Conservation (phyloP, 1,140 invertebrate species). For the Pteromalus puparum region DNA sequence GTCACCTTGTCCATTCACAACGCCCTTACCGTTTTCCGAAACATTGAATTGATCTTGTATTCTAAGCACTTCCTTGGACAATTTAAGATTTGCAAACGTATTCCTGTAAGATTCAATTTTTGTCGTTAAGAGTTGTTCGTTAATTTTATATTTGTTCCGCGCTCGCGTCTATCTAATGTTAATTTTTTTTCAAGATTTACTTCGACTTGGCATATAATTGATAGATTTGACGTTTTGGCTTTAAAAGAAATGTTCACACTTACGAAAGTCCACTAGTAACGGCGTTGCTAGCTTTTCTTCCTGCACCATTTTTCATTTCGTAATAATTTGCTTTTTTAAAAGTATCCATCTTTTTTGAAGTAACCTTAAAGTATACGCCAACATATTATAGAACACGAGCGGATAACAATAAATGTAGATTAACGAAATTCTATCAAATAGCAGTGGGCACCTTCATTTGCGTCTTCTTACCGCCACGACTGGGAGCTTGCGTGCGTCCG, state of each 20-base stretch:
- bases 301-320: constrained; percentile 66
- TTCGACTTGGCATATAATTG: neutral
- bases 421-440: constrained; percentile 50
- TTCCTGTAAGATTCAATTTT: constrained; percentile 60
- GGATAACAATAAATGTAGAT: constrained; percentile 26
- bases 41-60: constrained; percentile 65
- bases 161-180: neutral
- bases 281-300: constrained; percentile 65
- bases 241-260: constrained; percentile 53
- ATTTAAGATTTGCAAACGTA: constrained; percentile 59
- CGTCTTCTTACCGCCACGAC: constrained; percentile 70
- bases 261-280: constrained; percentile 66
- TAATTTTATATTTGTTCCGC: neutral
- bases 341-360: constrained; percentile 69
- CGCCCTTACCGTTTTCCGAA: constrained; percentile 61
- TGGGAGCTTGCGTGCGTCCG: constrained; percentile 60
- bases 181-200: constrained; percentile 6
- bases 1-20: constrained; percentile 67
- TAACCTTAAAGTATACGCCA: constrained; percentile 62
- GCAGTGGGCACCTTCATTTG: constrained; percentile 69
- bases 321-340: constrained; percentile 69
- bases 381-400: constrained; percentile 47
- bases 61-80: constrained; percentile 61
- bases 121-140: neutral
- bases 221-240: neutral